Base-by-base conservation (phyloP, 2,113 vertebrate genomes). In the Rhineura floridana region DNA sequence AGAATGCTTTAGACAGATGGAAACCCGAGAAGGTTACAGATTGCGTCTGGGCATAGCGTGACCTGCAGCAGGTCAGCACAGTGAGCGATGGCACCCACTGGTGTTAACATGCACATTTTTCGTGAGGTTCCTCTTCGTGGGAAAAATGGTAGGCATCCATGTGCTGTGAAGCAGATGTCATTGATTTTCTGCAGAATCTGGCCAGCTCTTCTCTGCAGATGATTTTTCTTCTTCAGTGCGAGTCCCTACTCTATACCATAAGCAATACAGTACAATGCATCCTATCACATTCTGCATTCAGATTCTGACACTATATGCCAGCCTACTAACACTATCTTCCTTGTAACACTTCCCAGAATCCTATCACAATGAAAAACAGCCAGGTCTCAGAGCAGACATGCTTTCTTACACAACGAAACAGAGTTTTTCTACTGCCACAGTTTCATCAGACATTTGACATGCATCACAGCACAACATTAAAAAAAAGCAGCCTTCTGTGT, bases 131-230 rank as follows among this genome's bases (percentile, higher is more conserved):
- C 78, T 67, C 63, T 8, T 21, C 52, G 23, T 52, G 72, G 39
- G 77, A 59, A 81, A 87, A 87, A 78, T 33, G 6, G 12, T 0
- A 3, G 82, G 91, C 84, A 73, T 83, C 82, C 36, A 52, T 9
- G 1, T 4, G 63, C 87, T 62, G 9, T 50, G 69, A 86, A 78
- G 87, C 87, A 76, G 84, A 78, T 87, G 83, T 70, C 70, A 4
- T 65, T 0, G 3, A 48, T 88, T 87, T 82, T 85, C 87, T 39
- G 44, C 42, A 65, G 76, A 87, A 33, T 28, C 50, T 46, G 5
- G 39, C 69, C 81, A 85, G 72, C 67, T 36, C 59, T 44, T 75
- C 86, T 84, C 87, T 48, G 70, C n/a, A 28, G 87, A 87, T 76
- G 87, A 65, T 67, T 21, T 75, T 70, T 77, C 81, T 7, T 59